Percentiles rank a stretch among this genome's conserved stretches.
These are phyloP conservation scores for Campoplex capitator DNA, from an alignment of 2,888 invertebrate species.

Conservation along the genomic window DNA sequence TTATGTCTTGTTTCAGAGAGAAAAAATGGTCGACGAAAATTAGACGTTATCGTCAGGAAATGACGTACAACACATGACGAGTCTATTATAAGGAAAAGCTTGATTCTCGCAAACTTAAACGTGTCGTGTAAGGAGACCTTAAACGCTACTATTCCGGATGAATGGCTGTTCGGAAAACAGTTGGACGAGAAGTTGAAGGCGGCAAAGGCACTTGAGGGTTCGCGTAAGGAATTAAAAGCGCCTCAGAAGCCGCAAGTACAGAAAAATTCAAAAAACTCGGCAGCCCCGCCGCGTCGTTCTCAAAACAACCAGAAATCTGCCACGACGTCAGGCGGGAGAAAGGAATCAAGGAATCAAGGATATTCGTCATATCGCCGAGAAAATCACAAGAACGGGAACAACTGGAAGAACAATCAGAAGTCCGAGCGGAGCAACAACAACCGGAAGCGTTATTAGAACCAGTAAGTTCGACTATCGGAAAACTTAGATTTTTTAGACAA, in stretches of 20 bases:
- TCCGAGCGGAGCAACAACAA: conserved; percentile 1
- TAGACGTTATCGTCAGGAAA: too few relatives aligned
- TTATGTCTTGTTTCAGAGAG: too few relatives aligned
- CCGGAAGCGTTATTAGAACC: conserved; percentile 2
- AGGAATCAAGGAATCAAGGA: background rate
- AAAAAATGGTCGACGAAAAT: too few relatives aligned
- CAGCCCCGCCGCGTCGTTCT: background rate
- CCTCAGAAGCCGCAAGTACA: background rate
- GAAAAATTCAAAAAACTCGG: background rate
- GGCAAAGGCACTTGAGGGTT: conserved; percentile 38
- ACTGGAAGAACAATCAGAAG: background rate
- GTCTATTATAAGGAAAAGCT: conserved; percentile 13
- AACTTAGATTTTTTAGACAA: too few relatives aligned
- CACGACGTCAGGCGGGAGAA: background rate
- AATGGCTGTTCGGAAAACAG: conserved; percentile 3
- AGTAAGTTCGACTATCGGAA: background rate
- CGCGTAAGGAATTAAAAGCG: conserved; percentile 13
- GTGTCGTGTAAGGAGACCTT: conserved; percentile 32
- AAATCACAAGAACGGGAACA: conserved; percentile 4
- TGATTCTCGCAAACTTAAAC: conserved; percentile 54
- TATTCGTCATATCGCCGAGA: background rate
- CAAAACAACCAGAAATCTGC: background rate
- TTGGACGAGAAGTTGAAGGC: conserved; percentile 13
- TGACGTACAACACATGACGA: too few relatives aligned
- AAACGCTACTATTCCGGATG: conserved; percentile 11